Base-by-base conservation (phyloP, 1,140 invertebrate genomes). In the Anoplolepis gracilipes region DNA sequence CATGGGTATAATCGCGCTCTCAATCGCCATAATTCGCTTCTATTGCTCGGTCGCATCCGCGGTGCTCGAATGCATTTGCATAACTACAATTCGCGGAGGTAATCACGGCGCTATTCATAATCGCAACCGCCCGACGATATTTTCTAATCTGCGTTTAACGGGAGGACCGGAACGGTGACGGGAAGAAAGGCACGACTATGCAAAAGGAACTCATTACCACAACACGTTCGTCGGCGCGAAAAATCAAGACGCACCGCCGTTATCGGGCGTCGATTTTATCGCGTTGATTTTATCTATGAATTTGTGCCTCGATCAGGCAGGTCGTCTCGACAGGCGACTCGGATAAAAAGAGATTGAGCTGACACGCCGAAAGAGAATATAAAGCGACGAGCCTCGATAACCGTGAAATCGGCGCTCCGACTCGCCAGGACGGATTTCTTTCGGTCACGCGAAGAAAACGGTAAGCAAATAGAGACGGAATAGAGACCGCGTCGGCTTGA, bases 371-470 rank as follows among this genome's bases (percentile, higher is more conserved):
- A n/a, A 72, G 85, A 64, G 46, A 16, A 49, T 49, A 88, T 85
- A 70, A 81, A 87, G 67, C 84, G 87, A 87, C 84, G 57, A 16
- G 59, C 28, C 65, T 57, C 30, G 90, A 91, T 87, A 87, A 75
- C 79, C 90, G 76, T 89, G 87, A 91, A 91, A 90, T 84, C 49
- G 87, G 67, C 86, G 46, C 79, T 69, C 57, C 72, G 78, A 79
- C 22, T 81, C 62, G 88, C 70, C 81, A 28, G 88, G 65, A 70
- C 70, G 28, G 61, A 85, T 64, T 70, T 62, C 46, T 77, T 69
- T 42, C 78, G 69, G 46, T 42, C n/a, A 46, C 64, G 25, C 42
- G 36, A 79, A 78, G 30, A 67, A n/a, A 86, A 75, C 49, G 55
- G 61, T 78, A 64, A 86, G 69, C 79, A 84, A 87, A 89, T 76